Conservation (phyloP, 1,140 invertebrate species). For the Ostrea edulis region DNA sequence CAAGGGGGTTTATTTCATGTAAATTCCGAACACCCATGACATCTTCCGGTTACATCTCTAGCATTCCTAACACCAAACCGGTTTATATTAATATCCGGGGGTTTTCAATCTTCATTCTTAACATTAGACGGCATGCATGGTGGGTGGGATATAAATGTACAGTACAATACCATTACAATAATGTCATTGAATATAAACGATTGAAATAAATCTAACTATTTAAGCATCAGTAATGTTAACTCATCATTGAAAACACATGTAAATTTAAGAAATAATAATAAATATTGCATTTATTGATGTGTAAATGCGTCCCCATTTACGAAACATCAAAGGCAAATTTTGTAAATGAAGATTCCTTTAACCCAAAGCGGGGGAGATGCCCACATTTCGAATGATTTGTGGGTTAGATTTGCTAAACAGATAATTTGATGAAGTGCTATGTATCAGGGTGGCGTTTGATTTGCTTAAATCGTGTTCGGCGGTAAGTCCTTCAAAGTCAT, state of each 20-base stretch:
- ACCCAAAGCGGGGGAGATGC: conserved; percentile 15
- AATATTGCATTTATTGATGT: background rate
- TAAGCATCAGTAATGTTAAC: background rate
- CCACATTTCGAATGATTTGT: background rate
- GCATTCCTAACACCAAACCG: no score
- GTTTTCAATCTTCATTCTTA: no score
- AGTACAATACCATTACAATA: background rate
- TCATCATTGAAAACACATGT: background rate
- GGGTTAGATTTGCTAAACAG: background rate
- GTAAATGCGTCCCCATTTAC: background rate
- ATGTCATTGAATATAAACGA: background rate
- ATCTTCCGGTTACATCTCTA: no score
- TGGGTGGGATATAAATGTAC: background rate
- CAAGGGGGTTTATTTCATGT: no score
- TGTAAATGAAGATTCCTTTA: background rate
- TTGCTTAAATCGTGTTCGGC: background rate
- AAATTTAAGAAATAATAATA: background rate
- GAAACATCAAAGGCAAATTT: background rate
- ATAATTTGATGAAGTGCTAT: background rate
- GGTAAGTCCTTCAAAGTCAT: conserved; percentile 10
- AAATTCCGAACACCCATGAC: no score
- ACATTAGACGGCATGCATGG: background rate
- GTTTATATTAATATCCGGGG: no score
- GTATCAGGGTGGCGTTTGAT: background rate
- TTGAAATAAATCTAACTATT: background rate